Evolutionary conservation across 2,113 vertebrate species (phyloP), one percentile per base, ranked within the genome.

Genomic region (Tachuris rubrigastra): DNA sequence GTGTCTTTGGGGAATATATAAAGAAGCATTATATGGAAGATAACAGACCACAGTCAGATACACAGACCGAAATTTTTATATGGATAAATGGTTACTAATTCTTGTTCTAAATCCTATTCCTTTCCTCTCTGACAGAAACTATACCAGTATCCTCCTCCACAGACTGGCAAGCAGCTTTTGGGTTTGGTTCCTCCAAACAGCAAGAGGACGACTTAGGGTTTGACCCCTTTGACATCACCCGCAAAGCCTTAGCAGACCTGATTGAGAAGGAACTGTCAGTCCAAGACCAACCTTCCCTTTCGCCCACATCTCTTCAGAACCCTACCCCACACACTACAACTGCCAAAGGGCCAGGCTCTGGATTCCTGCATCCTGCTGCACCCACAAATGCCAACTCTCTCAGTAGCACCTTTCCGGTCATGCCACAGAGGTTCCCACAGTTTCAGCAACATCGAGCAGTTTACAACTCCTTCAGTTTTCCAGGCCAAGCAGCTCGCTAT

Each of bases 121-220:
- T 92, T 85, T 76, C 18, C 6, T 94, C 65, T 89, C 66, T 20
- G 27, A 65, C 98, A 99, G 99, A 99, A 98, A 99, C 99, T 96
- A 99, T 99, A 97, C 99, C 99, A 87, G 99, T 99, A 92, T 99
- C 99, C 27, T 99, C 99, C 55, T 99, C 99, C 91, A 99, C 99
- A 98, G 99, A 99, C 98, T 99, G 99, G 99, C 99, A 99, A 98
- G 99, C 99, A 25, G 99, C 99, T 25, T 99, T 99, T 88, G 99
- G 99, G 95, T 99, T 99, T 93, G 99, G 99, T 97, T 99, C 99
- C 83, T 99, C 99, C 92, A 99, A 99, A 98, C 99, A 99, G 91
- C 99, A 99, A 98, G 99, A 99, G 96, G 99, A 99, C 77, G 99
- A 99, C 97, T 98, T 99, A 93, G 99, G 99, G 95, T 99, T 99